These are phyloP conservation scores for Cinclus mexicanus DNA, from an alignment of 2,113 vertebrate genomes.

Conservation along the genomic window DNA sequence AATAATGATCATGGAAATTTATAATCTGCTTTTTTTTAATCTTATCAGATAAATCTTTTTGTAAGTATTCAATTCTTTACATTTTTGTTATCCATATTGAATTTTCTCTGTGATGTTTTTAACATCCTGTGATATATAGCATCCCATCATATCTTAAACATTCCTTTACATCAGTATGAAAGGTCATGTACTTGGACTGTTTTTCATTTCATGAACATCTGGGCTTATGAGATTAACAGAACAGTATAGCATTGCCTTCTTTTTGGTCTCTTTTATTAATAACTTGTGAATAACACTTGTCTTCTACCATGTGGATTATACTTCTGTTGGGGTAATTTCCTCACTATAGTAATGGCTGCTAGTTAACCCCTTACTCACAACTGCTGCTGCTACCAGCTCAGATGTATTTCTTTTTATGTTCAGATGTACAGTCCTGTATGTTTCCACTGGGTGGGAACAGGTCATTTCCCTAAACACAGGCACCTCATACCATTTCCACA, in stretches of 20 bases:
- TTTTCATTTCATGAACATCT: conserved; percentile 78
- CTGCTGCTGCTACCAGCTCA: neutral
- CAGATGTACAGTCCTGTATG: neutral
- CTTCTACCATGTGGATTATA: conserved; percentile 67
- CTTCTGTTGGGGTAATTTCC: conserved; percentile 72
- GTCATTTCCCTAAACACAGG: neutral
- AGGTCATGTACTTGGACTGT: conserved; percentile 72
- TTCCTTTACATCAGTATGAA: conserved; percentile 71
- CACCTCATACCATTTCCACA: neutral
- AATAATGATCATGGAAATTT: neutral
- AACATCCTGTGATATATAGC: conserved; percentile 70
- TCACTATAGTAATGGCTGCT: conserved; percentile 38
- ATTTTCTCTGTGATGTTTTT: conserved; percentile 61
- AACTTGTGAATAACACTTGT: conserved; percentile 78
- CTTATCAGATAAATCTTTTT: neutral
- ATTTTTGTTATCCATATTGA: conserved; percentile 24
- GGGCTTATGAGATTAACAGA: conserved; percentile 78
- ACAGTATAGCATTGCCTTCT: conserved; percentile 61
- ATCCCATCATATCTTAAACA: conserved; percentile 74
- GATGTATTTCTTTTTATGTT: neutral
- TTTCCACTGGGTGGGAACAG: neutral
- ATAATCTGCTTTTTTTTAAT: neutral
- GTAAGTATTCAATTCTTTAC: neutral
- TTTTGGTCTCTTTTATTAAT: conserved; percentile 75
- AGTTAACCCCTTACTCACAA: conserved; percentile 57